Conservation (phyloP, 2,797 vertebrate genomes). For the Neopelma chrysocephalum region DNA sequence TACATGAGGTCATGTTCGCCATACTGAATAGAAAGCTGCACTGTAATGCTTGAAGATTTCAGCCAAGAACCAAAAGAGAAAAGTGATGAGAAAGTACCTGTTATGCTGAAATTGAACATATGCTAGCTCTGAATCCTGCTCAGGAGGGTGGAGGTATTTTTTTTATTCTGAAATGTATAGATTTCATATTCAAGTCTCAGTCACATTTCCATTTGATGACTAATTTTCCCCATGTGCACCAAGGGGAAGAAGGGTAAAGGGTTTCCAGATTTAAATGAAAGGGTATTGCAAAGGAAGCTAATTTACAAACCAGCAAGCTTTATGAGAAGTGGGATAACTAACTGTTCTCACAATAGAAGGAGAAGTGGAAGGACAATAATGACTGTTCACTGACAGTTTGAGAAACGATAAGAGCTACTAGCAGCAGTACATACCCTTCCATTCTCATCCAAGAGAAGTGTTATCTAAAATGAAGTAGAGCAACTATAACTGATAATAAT, state of each 20-base stretch:
- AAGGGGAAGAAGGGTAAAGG: not conserved
- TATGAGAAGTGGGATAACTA: constrained; percentile 51
- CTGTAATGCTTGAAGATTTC: not conserved
- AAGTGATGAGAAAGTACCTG: not conserved
- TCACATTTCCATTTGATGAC: not conserved
- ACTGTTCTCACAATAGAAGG: constrained; percentile 46
- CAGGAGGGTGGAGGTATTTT: not conserved
- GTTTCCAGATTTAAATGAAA: constrained; percentile 42
- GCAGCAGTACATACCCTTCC: not conserved
- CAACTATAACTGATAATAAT: constrained; percentile 17
- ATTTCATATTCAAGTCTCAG: not conserved
- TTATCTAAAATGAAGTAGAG: constrained; percentile 2
- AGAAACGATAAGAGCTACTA: constrained; percentile 21
- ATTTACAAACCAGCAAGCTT: constrained; percentile 46
- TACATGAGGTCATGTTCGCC: not conserved
- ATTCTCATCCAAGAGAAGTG: not conserved
- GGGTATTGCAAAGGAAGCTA: constrained; percentile 1
- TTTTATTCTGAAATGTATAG: not conserved
- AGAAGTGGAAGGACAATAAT: constrained; percentile 50
- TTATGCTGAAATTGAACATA: not conserved
- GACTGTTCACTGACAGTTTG: constrained; percentile 42
- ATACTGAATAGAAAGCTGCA: not conserved
- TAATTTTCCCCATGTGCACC: not conserved
- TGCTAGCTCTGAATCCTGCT: not conserved
- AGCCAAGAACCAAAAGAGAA: not conserved